phyloP scores from a whole-genome alignment of 1,140 invertebrate species.

The Aphelinus atriplicis region DNA sequence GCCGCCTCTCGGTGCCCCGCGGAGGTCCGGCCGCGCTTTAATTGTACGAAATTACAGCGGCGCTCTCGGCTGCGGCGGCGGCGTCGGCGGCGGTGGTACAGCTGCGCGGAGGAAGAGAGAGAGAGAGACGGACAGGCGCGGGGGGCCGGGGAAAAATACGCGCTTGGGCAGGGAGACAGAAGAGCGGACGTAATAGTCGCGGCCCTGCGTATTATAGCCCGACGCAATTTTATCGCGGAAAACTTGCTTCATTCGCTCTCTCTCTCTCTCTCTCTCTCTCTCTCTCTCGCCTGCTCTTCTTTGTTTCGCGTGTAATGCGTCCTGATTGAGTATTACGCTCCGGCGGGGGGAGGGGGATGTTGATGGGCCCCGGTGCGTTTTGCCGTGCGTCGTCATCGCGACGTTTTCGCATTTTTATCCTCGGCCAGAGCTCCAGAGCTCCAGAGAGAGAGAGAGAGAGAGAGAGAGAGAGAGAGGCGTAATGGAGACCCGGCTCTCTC shows the following conservation, averaged over 20 bases:
- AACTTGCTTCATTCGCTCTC: conserved; percentile 19
- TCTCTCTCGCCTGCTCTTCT: conserved; percentile 28
- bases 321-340: conserved; percentile 39
- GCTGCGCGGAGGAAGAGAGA: not conserved
- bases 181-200: conserved; percentile 36
- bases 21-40: conserved; percentile 38
- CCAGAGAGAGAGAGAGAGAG: too few species aligned
- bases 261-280: not conserved
- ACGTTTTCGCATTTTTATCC: conserved; percentile 35
- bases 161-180: not conserved
- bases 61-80: not conserved
- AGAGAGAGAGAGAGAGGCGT: too few species aligned
- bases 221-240: conserved; percentile 38
- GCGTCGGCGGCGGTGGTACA: too few species aligned
- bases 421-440: too few species aligned
- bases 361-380: conserved; percentile 5
- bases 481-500: not conserved
- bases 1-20: conserved; percentile 23
- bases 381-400: conserved; percentile 26
- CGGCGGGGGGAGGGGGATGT: not conserved
- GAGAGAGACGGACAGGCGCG: not conserved
- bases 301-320: conserved; percentile 38
- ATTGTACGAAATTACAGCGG: conserved; percentile 43
- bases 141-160: not conserved
- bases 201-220: conserved; percentile 36